Evolutionary conservation across 2,113 vertebrate species (phyloP).

Genomic region (Sander vitreus): DNA sequence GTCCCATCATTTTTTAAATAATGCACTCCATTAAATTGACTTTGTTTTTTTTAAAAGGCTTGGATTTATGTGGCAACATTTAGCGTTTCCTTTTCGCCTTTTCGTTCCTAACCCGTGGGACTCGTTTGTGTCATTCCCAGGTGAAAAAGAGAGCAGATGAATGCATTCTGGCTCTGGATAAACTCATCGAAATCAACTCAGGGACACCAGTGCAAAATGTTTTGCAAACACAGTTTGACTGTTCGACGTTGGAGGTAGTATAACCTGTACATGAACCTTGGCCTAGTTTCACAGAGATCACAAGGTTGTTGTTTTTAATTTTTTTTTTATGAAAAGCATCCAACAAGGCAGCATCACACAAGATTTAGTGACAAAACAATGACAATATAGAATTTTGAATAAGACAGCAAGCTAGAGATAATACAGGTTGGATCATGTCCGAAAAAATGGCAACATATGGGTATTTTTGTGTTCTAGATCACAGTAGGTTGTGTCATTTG

Average conservation of each 20-base stretch:
- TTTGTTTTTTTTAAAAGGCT: not conserved
- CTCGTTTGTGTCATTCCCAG: conserved; percentile 66
- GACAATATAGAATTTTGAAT: not conserved
- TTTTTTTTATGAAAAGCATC: not conserved
- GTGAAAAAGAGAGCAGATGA: conserved; percentile 91
- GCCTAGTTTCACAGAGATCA: not conserved
- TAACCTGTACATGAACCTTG: not conserved
- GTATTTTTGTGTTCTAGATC: not conserved
- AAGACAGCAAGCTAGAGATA: not conserved
- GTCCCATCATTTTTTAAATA: not conserved
- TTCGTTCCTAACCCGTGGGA: not conserved
- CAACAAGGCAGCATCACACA: not conserved
- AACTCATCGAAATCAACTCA: conserved; percentile 87
- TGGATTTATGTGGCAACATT: not conserved
- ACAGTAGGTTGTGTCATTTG: too few relatives aligned
- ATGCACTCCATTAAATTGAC: too few relatives aligned
- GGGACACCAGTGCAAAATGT: conserved; percentile 86
- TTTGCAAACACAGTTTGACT: conserved; percentile 86
- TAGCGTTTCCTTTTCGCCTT: fast-evolving
- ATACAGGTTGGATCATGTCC: not conserved
- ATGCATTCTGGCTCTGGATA: conserved; percentile 89
- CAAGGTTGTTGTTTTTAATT: not conserved
- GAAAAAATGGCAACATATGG: not conserved
- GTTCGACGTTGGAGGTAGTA: conserved; percentile 87
- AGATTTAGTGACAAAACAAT: not conserved